Conservation (phyloP, 2,888 invertebrate species). For the Mechanitis mazaeus region DNA sequence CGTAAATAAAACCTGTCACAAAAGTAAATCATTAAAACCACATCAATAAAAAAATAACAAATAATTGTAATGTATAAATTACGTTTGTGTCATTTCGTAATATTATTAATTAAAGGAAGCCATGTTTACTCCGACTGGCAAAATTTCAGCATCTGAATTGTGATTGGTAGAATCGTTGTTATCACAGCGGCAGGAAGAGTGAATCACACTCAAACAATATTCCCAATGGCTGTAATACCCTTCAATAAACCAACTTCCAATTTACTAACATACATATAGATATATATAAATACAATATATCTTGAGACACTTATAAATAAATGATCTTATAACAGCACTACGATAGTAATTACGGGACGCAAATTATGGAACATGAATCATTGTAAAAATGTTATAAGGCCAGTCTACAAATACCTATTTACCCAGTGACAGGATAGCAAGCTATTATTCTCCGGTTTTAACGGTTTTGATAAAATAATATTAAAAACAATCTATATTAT, state of each 20-base stretch:
- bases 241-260: conserved; percentile 41
- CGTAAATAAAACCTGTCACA: conserved; percentile 87
- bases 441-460: too few relatives aligned
- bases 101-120: conserved; percentile 35
- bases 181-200: conserved; percentile 70
- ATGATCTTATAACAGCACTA: conserved; percentile 14
- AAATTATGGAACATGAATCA: conserved; percentile 35
- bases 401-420: conserved; percentile 32
- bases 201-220: conserved; percentile 63
- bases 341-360: conserved; percentile 26
- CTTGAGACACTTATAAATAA: not conserved
- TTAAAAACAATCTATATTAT: too few relatives aligned
- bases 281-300: not conserved
- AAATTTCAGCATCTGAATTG: conserved; percentile 53
- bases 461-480: too few relatives aligned
- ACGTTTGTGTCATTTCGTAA: conserved; percentile 58
- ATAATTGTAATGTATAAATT: conserved; percentile 39
- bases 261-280: conserved; percentile 12
- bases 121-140: conserved; percentile 51
- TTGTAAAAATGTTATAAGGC: conserved; percentile 30
- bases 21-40: conserved; percentile 26
- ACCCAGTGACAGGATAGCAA: conserved; percentile 30
- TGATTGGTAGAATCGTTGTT: conserved; percentile 71
- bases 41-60: conserved; percentile 12
- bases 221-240: conserved; percentile 53